phyloP scores from a whole-genome alignment of 2,797 vertebrate genomes.

The Dipus sagitta region DNA sequence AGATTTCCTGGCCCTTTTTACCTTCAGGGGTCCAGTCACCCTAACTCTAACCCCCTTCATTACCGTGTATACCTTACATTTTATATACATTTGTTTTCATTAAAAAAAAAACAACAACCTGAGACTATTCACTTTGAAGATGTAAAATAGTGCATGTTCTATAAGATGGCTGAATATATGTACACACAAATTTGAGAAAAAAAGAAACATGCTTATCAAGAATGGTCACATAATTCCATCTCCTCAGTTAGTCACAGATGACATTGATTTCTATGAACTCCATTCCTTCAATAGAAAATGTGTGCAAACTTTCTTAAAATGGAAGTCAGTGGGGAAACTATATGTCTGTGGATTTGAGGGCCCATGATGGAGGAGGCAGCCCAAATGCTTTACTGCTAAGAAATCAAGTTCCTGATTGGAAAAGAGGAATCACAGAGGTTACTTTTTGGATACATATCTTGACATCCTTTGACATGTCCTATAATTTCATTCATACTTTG shows the following conservation, averaged over 20 bases:
- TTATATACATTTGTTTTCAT: constrained; percentile 15
- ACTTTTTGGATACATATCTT: too few relatives aligned
- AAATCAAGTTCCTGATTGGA: constrained; percentile 18
- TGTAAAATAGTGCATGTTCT: not conserved
- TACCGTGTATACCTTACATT: not conserved
- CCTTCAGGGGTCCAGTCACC: too few relatives aligned
- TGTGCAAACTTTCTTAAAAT: not conserved
- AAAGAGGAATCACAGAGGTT: not conserved
- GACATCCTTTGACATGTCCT: not conserved
- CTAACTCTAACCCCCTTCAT: too few relatives aligned
- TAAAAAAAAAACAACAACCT: not conserved
- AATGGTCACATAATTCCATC: not conserved
- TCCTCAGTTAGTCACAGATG: not conserved
- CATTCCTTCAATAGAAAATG: not conserved
- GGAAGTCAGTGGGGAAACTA: constrained; percentile 2
- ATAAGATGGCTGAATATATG: not conserved
- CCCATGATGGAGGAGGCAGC: not conserved
- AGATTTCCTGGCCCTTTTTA: too few relatives aligned
- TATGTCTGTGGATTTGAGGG: not conserved
- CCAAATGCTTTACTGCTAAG: not conserved
- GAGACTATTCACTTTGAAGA: not conserved
- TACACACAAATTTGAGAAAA: not conserved
- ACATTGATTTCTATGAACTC: not conserved
- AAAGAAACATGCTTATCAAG: not conserved
- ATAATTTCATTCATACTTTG: constrained; percentile 21